These are phyloP conservation scores for Chorisops tibialis DNA, from an alignment of 2,888 invertebrate species.

Conservation along the genomic window DNA sequence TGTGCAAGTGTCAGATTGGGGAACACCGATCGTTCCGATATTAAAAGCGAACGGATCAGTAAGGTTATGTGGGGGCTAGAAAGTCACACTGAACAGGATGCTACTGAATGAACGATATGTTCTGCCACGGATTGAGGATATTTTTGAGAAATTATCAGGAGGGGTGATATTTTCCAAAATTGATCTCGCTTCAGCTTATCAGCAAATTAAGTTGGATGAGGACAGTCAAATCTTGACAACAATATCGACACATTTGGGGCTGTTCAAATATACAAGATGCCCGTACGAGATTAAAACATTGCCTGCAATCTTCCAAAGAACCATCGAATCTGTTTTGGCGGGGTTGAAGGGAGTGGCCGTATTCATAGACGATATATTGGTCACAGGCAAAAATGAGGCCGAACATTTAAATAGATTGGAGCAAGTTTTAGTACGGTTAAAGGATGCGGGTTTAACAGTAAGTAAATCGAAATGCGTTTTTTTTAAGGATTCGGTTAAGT, in stretches of 20 bases:
- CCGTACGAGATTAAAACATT: conserved; percentile 9
- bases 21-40: conserved; percentile 42
- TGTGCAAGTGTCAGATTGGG: conserved; percentile 38
- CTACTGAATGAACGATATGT: conserved; percentile 1
- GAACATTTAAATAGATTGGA: conserved; percentile 37
- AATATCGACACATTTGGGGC: conserved; percentile 4
- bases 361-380: conserved; percentile 41
- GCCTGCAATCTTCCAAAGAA: conserved; percentile 3
- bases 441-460: conserved; percentile 38
- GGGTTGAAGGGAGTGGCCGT: conserved; percentile 37
- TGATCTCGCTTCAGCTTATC: conserved; percentile 7
- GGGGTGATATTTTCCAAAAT: conserved; percentile 5
- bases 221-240: neutral
- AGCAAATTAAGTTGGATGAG: conserved; percentile 14
- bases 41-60: conserved; percentile 39
- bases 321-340: conserved; percentile 34
- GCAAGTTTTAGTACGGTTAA: conserved; percentile 36
- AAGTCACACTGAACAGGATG: conserved; percentile 6
- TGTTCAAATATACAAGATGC: conserved; percentile 5
- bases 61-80: conserved; percentile 21
- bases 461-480: conserved; percentile 38
- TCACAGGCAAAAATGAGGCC: conserved; percentile 36
- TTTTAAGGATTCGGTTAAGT: conserved; percentile 36
- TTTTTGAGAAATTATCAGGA: conserved; percentile 10
- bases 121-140: conserved; percentile 13